Conservation (phyloP, 1,140 invertebrate genomes). For the Epicauta chinensis region DNA sequence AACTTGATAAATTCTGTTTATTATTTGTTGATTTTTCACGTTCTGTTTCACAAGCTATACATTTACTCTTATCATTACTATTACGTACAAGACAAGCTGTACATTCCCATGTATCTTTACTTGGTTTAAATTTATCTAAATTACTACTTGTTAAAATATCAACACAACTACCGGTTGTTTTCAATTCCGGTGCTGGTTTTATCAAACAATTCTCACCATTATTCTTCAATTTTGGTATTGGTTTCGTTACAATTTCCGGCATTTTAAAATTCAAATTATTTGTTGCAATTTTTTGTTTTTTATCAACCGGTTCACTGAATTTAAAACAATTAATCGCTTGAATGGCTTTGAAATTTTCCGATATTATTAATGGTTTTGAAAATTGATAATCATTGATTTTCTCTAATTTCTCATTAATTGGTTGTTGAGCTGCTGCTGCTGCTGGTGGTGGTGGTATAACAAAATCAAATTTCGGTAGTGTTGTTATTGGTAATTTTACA, state of each 20-base stretch:
- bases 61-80: slow-evolving; percentile 45
- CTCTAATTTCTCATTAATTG: not conserved
- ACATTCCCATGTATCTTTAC: slow-evolving; percentile 48
- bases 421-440: slow-evolving; percentile 5
- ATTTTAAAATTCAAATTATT: slow-evolving; percentile 15
- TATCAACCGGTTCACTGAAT: slow-evolving; percentile 48
- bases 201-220: not conserved
- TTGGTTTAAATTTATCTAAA: slow-evolving; percentile 32
- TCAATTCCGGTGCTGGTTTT: slow-evolving; percentile 10
- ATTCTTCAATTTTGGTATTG: slow-evolving; percentile 19
- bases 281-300: slow-evolving; percentile 15
- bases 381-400: slow-evolving; percentile 29
- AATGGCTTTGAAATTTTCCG: slow-evolving; percentile 31
- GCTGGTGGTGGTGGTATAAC: slow-evolving; percentile 38
- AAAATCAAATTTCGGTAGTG: slow-evolving; percentile 55
- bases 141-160: slow-evolving; percentile 30
- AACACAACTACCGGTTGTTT: slow-evolving; percentile 36
- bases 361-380: slow-evolving; percentile 35
- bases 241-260: slow-evolving; percentile 26
- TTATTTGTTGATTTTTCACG: slow-evolving; percentile 1
- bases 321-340: slow-evolving; percentile 48
- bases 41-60: slow-evolving; percentile 46
- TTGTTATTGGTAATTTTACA: slow-evolving; percentile 54
- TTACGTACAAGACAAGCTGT: slow-evolving; percentile 51
- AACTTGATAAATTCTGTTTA: slow-evolving; percentile 8